These are phyloP conservation scores for Dusona sp. DNA, from an alignment of 2,888 invertebrate species.

Conservation along the genomic window DNA sequence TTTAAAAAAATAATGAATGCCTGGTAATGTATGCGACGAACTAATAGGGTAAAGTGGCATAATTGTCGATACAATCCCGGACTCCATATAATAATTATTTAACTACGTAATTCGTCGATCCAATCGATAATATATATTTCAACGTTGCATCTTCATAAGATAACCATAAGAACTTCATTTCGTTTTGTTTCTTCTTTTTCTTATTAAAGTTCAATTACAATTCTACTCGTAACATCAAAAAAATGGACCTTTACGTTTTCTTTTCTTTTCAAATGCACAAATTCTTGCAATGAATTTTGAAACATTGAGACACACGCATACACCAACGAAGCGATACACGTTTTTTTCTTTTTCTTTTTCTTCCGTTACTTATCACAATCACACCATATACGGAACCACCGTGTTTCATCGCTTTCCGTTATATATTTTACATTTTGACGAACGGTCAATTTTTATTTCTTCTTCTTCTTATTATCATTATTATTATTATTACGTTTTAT, in stretches of 20 bases:
- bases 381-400: slow-evolving; percentile 32
- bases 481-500: too few species aligned
- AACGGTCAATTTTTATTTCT: slow-evolving; percentile 1
- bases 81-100: neutral
- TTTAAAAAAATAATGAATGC: slow-evolving; percentile 30
- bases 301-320: slow-evolving; percentile 51
- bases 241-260: slow-evolving; percentile 20
- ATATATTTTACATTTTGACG: slow-evolving; percentile 41
- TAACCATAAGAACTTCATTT: slow-evolving; percentile 2
- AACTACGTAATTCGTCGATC: slow-evolving; percentile 5
- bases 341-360: slow-evolving; percentile 9
- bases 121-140: slow-evolving; percentile 3
- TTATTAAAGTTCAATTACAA: slow-evolving; percentile 4
- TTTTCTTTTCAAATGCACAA: slow-evolving; percentile 13
- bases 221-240: slow-evolving; percentile 35
- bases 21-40: neutral
- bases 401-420: slow-evolving; percentile 12
- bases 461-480: too few species aligned
- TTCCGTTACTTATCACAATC: slow-evolving; percentile 38
- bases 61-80: neutral
- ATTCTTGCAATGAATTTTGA: slow-evolving; percentile 45
- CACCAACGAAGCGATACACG: slow-evolving; percentile 47
- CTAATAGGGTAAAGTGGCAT: neutral
- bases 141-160: neutral
- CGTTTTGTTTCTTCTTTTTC: neutral